Conservation (phyloP, 2,113 vertebrate species). For the Aldabrachelys gigantea region DNA sequence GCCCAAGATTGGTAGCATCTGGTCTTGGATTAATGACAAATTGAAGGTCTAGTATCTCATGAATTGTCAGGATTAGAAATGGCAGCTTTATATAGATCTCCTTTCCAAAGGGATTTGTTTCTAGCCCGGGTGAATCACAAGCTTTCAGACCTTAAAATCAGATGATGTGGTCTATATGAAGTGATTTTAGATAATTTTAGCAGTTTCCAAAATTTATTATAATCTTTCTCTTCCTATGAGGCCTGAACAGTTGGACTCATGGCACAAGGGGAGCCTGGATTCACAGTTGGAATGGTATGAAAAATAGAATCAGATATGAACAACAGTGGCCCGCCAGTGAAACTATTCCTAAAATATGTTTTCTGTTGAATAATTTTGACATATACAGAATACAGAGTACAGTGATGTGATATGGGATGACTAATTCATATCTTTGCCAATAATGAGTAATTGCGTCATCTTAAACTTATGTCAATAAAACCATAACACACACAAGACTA, state of each 20-base stretch:
- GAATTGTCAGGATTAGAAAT: background rate
- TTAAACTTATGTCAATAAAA: background rate
- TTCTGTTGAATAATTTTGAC: too few relatives aligned
- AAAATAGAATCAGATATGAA: background rate
- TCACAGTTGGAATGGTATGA: background rate
- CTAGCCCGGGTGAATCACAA: background rate
- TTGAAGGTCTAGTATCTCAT: background rate
- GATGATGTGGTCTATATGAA: background rate
- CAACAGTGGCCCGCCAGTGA: too few relatives aligned
- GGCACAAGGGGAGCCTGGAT: background rate
- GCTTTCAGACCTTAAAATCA: background rate
- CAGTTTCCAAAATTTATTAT: background rate
- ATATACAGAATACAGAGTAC: too few relatives aligned
- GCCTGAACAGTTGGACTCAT: background rate
- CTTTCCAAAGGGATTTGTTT: background rate
- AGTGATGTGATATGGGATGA: background rate
- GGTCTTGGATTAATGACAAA: background rate
- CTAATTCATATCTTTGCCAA: background rate
- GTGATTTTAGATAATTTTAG: background rate
- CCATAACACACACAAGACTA: background rate
- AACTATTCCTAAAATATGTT: too few relatives aligned
- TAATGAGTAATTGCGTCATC: background rate
- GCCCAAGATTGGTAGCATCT: background rate
- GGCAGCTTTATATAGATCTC: background rate
- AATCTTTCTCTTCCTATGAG: background rate